These are phyloP conservation scores for Gymnothorax javanicus DNA, from an alignment of 2,797 vertebrate species.

Conservation along the genomic window DNA sequence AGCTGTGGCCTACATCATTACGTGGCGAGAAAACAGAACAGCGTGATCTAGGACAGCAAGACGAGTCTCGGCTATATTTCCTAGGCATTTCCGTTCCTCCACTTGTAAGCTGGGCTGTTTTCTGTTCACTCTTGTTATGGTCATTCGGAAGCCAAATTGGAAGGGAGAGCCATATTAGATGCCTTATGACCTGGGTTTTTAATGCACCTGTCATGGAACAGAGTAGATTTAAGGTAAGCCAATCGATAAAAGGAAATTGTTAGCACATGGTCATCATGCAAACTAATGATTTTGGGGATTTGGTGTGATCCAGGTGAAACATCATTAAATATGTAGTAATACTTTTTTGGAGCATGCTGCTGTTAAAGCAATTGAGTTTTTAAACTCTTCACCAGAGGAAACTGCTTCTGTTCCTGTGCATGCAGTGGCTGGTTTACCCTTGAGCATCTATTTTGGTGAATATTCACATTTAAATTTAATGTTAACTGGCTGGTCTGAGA, in stretches of 20 bases:
- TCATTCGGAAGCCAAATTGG: not conserved
- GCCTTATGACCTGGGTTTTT: not conserved
- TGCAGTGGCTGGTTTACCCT: not conserved
- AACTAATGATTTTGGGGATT: not conserved
- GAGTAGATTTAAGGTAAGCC: not conserved
- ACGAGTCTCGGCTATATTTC: not conserved
- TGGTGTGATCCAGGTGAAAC: not conserved
- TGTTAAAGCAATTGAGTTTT: not conserved
- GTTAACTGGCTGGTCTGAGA: not conserved
- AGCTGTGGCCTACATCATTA: not conserved
- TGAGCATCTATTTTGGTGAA: not conserved
- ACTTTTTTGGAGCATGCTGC: not conserved
- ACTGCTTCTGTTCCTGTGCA: not conserved
- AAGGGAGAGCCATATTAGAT: slow-evolving; percentile 13
- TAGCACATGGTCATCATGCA: not conserved
- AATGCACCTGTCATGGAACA: slow-evolving; percentile 4
- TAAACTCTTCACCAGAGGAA: not conserved
- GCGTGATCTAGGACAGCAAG: slow-evolving; percentile 4
- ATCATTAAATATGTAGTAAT: not conserved
- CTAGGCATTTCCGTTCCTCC: not conserved
- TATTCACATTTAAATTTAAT: not conserved
- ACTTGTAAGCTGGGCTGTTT: not conserved
- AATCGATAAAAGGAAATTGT: not conserved
- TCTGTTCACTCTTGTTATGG: not conserved
- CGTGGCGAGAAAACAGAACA: slow-evolving; percentile 20